Conservation (phyloP, 2,113 vertebrate species). For the Talpa occidentalis region DNA sequence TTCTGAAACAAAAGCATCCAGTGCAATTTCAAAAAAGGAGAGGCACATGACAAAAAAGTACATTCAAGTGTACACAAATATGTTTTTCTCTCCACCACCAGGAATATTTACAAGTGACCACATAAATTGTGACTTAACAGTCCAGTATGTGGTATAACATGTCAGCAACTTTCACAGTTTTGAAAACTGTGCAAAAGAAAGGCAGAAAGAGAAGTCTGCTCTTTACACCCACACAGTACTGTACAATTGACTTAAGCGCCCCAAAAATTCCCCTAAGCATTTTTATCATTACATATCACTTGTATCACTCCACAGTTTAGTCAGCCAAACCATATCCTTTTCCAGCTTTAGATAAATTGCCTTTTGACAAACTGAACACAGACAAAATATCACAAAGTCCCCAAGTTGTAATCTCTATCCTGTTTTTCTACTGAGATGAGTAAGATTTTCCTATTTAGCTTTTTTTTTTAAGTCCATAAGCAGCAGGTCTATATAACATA, state of each 20-base stretch:
- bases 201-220: slow-evolving; percentile 55
- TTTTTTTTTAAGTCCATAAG: slow-evolving; percentile 76
- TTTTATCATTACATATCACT: slow-evolving; percentile 85
- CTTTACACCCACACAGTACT: slow-evolving; percentile 84
- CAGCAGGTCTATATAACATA: slow-evolving; percentile 75
- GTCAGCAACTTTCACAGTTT: slow-evolving; percentile 82
- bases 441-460: slow-evolving; percentile 87
- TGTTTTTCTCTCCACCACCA: background rate
- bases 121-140: slow-evolving; percentile 53
- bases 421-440: slow-evolving; percentile 89
- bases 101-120: slow-evolving; percentile 47
- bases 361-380: slow-evolving; percentile 85
- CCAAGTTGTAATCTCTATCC: slow-evolving; percentile 82
- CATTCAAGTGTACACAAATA: accelerated
- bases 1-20: background rate
- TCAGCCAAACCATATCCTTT: slow-evolving; percentile 89
- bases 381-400: slow-evolving; percentile 82
- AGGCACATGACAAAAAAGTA: background rate
- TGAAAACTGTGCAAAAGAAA: slow-evolving; percentile 70
- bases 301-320: slow-evolving; percentile 86
- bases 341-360: slow-evolving; percentile 86
- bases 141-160: slow-evolving; percentile 74
- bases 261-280: slow-evolving; percentile 88
- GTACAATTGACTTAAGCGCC: slow-evolving; percentile 76
- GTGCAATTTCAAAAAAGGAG: background rate